A percentile compares a stretch with the other conserved stretches of the same genome.
Conservation (phyloP, 2,888 invertebrate species). For the Torymus texanus region DNA sequence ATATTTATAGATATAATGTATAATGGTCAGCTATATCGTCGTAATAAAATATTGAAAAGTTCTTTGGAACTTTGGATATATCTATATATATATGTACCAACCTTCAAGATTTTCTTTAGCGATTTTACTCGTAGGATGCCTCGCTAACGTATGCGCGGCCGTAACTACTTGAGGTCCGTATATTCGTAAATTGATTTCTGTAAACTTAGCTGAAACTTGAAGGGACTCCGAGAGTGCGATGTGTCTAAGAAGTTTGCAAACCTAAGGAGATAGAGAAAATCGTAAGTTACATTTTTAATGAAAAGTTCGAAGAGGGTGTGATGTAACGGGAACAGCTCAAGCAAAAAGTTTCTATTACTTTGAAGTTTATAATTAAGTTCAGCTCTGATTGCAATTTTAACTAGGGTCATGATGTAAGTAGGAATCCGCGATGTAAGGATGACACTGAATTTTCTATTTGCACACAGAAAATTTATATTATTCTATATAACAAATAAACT, state of each 20-base stretch:
- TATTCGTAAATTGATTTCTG: constrained; percentile 95
- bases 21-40: too few relatives aligned
- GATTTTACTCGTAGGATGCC: constrained; percentile 94
- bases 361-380: too few relatives aligned
- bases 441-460: too few relatives aligned
- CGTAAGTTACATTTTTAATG: too few relatives aligned
- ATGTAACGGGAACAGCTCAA: too few relatives aligned
- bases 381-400: too few relatives aligned
- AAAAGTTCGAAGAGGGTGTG: too few relatives aligned
- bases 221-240: constrained; percentile 95
- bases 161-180: constrained; percentile 97
- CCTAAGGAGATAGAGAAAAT: constrained; percentile 76
- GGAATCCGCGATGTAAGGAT: too few relatives aligned
- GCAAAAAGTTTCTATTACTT: too few relatives aligned
- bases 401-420: too few relatives aligned
- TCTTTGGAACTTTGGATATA: background rate
- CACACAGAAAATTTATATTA: too few relatives aligned
- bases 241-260: constrained; percentile 96
- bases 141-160: constrained; percentile 93
- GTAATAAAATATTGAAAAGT: background rate
- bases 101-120: constrained; percentile 97
- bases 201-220: constrained; percentile 96
- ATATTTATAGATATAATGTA: background rate
- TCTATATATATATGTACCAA: constrained; percentile 58
- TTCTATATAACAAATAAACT: too few relatives aligned